Conservation (phyloP, 2,888 invertebrate genomes). For the Temnothorax ravouxi region DNA sequence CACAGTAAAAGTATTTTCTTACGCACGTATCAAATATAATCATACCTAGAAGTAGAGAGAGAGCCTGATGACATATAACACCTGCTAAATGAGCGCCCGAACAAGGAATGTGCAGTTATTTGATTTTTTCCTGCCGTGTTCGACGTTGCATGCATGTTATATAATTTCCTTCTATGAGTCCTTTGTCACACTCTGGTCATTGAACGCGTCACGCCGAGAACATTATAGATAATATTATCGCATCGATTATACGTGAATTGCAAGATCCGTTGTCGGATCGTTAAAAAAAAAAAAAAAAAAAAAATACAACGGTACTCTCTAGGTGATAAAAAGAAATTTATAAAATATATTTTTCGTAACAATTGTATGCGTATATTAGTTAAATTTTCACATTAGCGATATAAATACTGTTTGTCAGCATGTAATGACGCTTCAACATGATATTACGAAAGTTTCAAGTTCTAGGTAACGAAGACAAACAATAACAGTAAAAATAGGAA, state of each 20-base stretch:
- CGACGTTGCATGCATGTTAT: constrained; percentile 12
- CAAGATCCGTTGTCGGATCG: background rate
- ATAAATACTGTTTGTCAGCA: constrained; percentile 27
- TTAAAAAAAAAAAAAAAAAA: constrained; percentile 4
- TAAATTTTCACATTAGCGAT: constrained; percentile 21
- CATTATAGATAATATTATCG: constrained; percentile 14
- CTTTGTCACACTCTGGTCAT: background rate
- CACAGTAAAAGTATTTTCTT: background rate
- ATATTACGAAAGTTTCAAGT: background rate
- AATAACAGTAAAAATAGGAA: constrained; percentile 23
- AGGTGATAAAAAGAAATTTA: constrained; percentile 6
- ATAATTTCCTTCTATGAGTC: constrained; percentile 29
- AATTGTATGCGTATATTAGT: constrained; percentile 4
- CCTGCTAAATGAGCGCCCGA: background rate
- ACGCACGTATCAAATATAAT: background rate
- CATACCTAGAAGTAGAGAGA: constrained; percentile 3
- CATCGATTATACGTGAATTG: background rate
- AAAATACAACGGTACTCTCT: background rate
- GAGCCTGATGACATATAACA: constrained; percentile 8
- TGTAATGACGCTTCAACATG: background rate
- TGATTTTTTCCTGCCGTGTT: constrained; percentile 5
- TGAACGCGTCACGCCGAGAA: background rate
- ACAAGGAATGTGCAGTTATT: constrained; percentile 4
- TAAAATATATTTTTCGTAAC: constrained; percentile 22
- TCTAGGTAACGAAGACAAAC: constrained; percentile 18